Percentiles rank a stretch among this genome's conserved stretches.
Conservation (phyloP, 2,888 invertebrate species). For the Erpobdella octoculata region DNA sequence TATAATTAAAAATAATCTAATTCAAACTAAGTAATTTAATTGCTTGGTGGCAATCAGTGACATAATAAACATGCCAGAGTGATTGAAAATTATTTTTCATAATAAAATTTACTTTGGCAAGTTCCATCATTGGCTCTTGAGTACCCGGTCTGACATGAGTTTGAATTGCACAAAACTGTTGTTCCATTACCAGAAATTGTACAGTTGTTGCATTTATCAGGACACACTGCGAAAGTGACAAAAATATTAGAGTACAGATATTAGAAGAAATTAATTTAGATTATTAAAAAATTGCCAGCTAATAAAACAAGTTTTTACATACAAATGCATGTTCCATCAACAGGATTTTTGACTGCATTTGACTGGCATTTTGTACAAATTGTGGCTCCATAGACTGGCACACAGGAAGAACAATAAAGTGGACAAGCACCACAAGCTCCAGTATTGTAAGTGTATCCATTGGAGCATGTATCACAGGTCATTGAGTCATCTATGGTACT, state of each 20-base stretch:
- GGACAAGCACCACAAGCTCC: constrained; percentile 34
- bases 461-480: constrained; percentile 29
- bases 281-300: neutral
- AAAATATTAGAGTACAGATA: neutral
- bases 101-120: constrained; percentile 20
- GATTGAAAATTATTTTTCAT: neutral
- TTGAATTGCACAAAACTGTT: neutral
- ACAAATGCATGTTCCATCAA: constrained; percentile 29
- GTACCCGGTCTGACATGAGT: constrained; percentile 16
- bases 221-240: constrained; percentile 24
- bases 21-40: neutral
- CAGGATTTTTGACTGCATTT: constrained; percentile 18
- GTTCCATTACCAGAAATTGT: neutral
- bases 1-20: neutral
- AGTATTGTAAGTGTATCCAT: constrained; percentile 29
- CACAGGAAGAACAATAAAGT: constrained; percentile 28
- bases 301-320: neutral
- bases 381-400: constrained; percentile 24
- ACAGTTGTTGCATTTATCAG: constrained; percentile 17
- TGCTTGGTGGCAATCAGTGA: too few relatives aligned
- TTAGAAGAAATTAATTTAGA: neutral
- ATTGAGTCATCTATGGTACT: constrained; percentile 22
- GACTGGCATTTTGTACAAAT: constrained; percentile 26
- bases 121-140: constrained; percentile 23
- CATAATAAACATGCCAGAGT: too few relatives aligned